Base-by-base conservation (phyloP, 2,113 vertebrate genomes). In the Bos indicus region DNA sequence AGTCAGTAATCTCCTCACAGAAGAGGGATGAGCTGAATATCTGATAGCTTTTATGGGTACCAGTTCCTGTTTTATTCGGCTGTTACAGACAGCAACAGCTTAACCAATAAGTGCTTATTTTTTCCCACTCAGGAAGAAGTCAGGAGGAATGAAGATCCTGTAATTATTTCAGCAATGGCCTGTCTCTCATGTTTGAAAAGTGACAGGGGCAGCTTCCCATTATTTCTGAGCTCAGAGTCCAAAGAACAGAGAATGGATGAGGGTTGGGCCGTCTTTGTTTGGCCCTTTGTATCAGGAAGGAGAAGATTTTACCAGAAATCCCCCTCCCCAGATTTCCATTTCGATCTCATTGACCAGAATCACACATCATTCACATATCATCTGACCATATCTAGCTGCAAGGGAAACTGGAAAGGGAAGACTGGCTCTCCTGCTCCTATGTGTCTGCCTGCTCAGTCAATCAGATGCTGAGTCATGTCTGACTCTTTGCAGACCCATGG, bases 201-300 rank as follows among this genome's bases (percentile, higher is more conserved):
- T 40, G 2, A 13, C 5, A 26, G 5, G 23, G n/a, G 23, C 12
- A 56, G 16, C 59, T 88, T 94, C 7, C 67, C 5, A 6, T 92
- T 93, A 94, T 71, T 88, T 93, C 30, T 96, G 23, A 57, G n/a
- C 67, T 81, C 62, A 56, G 15, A 51, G 36, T 51, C 46, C 33
- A 91, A 95, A 81, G 48, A 48, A 88, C 12, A 95, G 33, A 89
- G 36, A 93, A 60, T 2, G 6, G 46, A 82, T 16, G 25, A 88
- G 40, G 3, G 1, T 8, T 56, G 6, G 15, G 59, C 12, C 16
- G 2, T 92, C 52, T 88, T 7, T 40, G 17, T 80, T 40, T 62
- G 13, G 17, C 33, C 16, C 21, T 89, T 85, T 62, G 13, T 48
- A n/a, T 21, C 13, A 11, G 28, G 40, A 93, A 82, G 43, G 46